Base-by-base conservation (phyloP, 2,797 vertebrate genomes). In the Chelon labrosus region DNA sequence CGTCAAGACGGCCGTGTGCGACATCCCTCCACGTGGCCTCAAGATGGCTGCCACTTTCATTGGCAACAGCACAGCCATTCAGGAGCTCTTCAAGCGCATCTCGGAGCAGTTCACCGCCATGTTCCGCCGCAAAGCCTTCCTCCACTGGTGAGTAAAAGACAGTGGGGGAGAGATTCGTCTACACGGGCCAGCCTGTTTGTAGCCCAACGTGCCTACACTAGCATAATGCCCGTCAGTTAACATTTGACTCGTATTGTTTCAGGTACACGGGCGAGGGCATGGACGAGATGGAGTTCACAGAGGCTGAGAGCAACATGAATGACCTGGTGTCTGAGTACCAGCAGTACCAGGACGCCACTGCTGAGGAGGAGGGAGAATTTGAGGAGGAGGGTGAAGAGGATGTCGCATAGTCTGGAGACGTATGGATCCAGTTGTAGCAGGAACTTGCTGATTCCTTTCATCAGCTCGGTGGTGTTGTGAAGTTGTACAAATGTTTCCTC, bases 11-110 rank as follows among this genome's bases (percentile, higher is more conserved):
- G 97, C 97, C 0, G 97, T 98, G 12, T 98, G 97, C 0, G 97
- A 98, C 93, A 97, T 97, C 84, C 97, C 96, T 0, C 97, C 96
- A 0, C 94, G 97, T 0, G 96, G 97, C 2, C 95, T 98, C 7
- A 98, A 98, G 90, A 97, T 98, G 97, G 82, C 96, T 0, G 94
- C 95, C 85, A 98, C 97, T 62, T 98, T 98, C 84, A 98, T 98
- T 0, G 97, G 97, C 55, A 98, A 98, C 94, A 97, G 96, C 95
- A 98, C 97, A 0, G 97, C 97, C 86, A 98, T 98, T 79, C 97
- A 98, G 87, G 97, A 98, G 94, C 94, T 98, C 64, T 98, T 98
- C 91, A 98, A 97, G 52, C 92, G 97, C 44, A 98, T 98, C 89
- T 98, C 97, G 0, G 94, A 95, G 90, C 95, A 96, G 90, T 96